Evolutionary conservation across 2,797 vertebrate species (phyloP), one percentile per base, ranked within the genome.

Genomic region (Mareca strepera): DNA sequence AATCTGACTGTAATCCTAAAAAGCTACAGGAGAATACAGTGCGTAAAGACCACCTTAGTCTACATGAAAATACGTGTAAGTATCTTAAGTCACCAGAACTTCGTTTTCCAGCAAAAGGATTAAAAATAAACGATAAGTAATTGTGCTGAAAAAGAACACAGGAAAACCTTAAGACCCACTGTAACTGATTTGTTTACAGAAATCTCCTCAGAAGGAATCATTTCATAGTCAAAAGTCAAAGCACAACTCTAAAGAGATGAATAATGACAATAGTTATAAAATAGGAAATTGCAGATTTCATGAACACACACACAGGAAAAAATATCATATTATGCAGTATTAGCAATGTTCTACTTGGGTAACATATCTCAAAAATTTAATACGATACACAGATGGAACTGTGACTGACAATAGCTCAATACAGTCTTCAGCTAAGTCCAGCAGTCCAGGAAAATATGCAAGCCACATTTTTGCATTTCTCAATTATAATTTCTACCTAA

Each of bases 401-500:
- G 64, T 66, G 35, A 77, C 41, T 58, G 66, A 83, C 41, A 83
- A 73, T 7, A 88, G 22, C 33, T 50, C 59, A 33, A 23, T 64
- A 26, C 3, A 6, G 2, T 39, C 53, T 75, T 92, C 64, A 73
- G 39, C 8, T 52, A 94, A 95, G 77, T 60, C 35, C 35, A 20
- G 28, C 80, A 63, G 39, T 21, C 56, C 46, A 95, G 79, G 37
- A 86, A 43, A 9, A 81, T 2, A 53, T 8, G 18, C 28, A 96
- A 50, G 35, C 31, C 25, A 75, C 35, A 81, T 64, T 75, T 78
- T 18, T 86, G 33, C 83, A 31, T 74, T 95, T 93, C 85, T 63
- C 79, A 86, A 79, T 95, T 91, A 91, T 83, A 93, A 82, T 60
- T 77, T 94, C 74, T 88, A 74, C 44, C 78, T 68, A 93, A 93